A percentile compares a stretch with the other conserved stretches of the same genome.
phyloP scores from a whole-genome alignment of 2,888 invertebrate species.

The Limnephilus auricula region DNA sequence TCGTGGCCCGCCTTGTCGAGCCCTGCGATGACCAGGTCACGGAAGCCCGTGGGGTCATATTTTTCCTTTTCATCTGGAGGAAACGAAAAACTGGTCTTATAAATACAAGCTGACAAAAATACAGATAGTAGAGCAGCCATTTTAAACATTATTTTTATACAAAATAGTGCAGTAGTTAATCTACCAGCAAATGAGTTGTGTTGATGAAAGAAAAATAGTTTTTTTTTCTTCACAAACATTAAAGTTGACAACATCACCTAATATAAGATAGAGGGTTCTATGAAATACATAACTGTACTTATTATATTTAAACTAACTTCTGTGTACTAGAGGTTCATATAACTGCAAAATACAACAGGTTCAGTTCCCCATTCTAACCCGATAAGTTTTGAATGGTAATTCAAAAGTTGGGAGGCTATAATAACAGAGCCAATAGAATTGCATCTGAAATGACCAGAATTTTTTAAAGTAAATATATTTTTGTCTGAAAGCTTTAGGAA shows the following conservation, averaged over 20 bases:
- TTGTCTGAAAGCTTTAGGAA: conserved; percentile 53
- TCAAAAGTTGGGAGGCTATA: not conserved
- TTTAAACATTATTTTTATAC: not conserved
- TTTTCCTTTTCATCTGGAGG: conserved; percentile 99
- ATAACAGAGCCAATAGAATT: too few species aligned
- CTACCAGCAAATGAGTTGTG: not conserved
- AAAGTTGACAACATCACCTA: not conserved
- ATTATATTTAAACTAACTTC: not conserved
- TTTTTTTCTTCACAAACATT: not conserved
- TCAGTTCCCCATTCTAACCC: not conserved
- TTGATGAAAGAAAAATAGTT: not conserved
- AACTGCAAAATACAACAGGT: not conserved
- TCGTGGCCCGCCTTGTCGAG: conserved; percentile 96
- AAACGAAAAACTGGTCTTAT: conserved; percentile 59
- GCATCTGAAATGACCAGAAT: not conserved
- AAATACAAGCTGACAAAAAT: not conserved
- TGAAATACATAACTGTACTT: not conserved
- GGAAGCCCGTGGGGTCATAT: conserved; percentile 98
- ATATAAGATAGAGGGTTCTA: not conserved
- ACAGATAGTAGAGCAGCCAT: not conserved
- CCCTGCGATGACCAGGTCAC: conserved; percentile 97
- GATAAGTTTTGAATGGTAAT: too few species aligned
- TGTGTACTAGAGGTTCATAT: not conserved
- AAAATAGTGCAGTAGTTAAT: not conserved
- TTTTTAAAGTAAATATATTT: conserved; percentile 13